Percentiles rank a stretch among this genome's conserved stretches.
Evolutionary conservation across 2,888 invertebrate genomes (phyloP).

Genomic region (Ophion slaviceki): DNA sequence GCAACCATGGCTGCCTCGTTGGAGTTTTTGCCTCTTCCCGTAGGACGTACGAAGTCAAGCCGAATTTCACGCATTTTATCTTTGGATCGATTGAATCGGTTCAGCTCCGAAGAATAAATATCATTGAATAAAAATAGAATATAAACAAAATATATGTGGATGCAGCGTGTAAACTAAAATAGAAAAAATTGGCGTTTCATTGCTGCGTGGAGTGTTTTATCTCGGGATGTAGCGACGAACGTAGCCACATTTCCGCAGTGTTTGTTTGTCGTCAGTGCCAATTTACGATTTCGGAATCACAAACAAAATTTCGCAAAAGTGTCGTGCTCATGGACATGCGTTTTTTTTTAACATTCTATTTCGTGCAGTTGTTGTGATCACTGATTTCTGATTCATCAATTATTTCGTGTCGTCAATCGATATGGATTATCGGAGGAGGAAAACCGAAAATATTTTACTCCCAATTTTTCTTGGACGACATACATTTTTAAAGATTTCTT

Average conservation of each 20-base stretch:
- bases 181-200: background rate
- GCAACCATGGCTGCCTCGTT: slow-evolving; percentile 51
- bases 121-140: background rate
- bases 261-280: slow-evolving; percentile 12
- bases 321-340: background rate
- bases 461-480: background rate
- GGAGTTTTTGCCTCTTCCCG: slow-evolving; percentile 36
- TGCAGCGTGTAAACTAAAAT: background rate
- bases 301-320: slow-evolving; percentile 9
- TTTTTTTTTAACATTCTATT: background rate
- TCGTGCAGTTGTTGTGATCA: background rate
- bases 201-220: background rate
- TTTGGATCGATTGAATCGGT: background rate
- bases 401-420: too few relatives aligned
- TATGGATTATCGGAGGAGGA: background rate
- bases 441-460: background rate
- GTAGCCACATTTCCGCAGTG: slow-evolving; percentile 11
- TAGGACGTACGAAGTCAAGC: slow-evolving; percentile 46
- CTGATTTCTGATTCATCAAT: background rate
- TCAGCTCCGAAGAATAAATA: background rate
- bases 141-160: background rate
- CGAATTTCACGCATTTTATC: background rate
- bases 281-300: slow-evolving; percentile 13
- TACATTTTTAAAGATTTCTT: background rate
- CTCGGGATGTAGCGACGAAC: background rate